Evolutionary conservation across 2,113 vertebrate genomes (phyloP).

Genomic region (Pseudolaguvia tuberculata): DNA sequence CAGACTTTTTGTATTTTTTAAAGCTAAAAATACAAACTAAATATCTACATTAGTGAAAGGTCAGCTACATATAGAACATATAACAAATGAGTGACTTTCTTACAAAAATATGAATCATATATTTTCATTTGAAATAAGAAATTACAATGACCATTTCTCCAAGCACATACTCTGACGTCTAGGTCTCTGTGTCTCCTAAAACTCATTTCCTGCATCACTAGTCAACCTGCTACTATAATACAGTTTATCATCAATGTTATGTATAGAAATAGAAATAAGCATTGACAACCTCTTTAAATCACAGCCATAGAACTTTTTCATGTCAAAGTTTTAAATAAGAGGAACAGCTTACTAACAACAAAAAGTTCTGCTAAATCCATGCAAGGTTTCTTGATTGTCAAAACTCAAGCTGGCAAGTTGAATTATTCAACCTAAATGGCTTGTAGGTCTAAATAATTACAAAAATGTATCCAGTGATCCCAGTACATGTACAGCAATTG

Average conservation of each 20-base stretch:
- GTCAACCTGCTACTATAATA: neutral
- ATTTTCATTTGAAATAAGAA: neutral
- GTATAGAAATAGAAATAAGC: neutral
- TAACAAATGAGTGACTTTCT: neutral
- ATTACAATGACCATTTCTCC: neutral
- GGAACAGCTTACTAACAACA: neutral
- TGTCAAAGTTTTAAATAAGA: slow-evolving; percentile 3
- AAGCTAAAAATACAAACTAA: too few relatives aligned
- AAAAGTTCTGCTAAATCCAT: neutral
- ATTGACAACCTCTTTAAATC: neutral
- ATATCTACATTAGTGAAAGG: too few relatives aligned
- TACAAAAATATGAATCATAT: neutral
- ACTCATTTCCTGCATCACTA: neutral
- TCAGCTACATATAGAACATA: too few relatives aligned
- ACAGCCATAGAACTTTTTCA: neutral
- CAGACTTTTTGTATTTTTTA: too few relatives aligned
- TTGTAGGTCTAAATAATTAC: neutral
- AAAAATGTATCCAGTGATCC: neutral
- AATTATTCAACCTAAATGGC: neutral
- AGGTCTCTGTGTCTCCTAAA: neutral
- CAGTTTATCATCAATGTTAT: neutral
- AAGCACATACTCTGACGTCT: neutral
- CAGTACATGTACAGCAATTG: too few relatives aligned
- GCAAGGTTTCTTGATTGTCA: neutral
- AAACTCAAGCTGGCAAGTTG: neutral